Base-by-base conservation (phyloP, 2,113 vertebrate genomes). In the Rhabdornis inornatus region DNA sequence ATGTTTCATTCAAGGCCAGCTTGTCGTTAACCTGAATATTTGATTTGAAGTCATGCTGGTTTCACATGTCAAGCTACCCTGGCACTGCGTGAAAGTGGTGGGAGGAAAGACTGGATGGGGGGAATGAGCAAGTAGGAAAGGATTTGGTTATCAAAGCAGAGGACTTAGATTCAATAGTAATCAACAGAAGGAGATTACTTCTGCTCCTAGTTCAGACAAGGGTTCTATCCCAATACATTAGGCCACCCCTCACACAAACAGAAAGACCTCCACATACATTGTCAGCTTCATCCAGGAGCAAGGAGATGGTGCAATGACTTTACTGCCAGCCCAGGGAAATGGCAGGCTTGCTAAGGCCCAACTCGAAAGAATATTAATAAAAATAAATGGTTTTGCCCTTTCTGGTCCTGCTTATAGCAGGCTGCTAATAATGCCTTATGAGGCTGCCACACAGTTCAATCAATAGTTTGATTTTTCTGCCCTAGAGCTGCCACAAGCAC, bases 401-500 rank as follows among this genome's bases (percentile, higher is more conserved):
- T 94, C 31, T 69, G 76, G 39, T 92, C 66, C 59, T 49, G 64
- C 83, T 68, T 69, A 93, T 76, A 88, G 50, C 74, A 53, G 42
- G 30, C 40, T 89, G 57, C 95, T 96, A 92, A 93, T 91, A 91
- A 93, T 86, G 92, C 66, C 82, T 96, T 91, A 83, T 25, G 78
- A 92, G 64, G 76, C 76, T 82, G 76, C 89, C 64, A 49, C 87
- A 11, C 49, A 85, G 85, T 95, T 96, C 94, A 92, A 92, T 95
- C 96, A 95, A 85, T 97, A 97, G 71, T 97, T 97, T 94, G 93
- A 98, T 97, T 97, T 97, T 97, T 75, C 91, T 97, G 88, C 95
- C 97, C 77, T 89, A 89, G 68, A 87, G 82, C 81, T 96, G 95
- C 84, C 94, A 78, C 75, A 88, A 52, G 82, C 84, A 53, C 7